Percentiles rank a stretch among this genome's conserved stretches.
These are phyloP conservation scores for Radopholus similis DNA, from an alignment of 1,140 invertebrate species.

Conservation along the genomic window DNA sequence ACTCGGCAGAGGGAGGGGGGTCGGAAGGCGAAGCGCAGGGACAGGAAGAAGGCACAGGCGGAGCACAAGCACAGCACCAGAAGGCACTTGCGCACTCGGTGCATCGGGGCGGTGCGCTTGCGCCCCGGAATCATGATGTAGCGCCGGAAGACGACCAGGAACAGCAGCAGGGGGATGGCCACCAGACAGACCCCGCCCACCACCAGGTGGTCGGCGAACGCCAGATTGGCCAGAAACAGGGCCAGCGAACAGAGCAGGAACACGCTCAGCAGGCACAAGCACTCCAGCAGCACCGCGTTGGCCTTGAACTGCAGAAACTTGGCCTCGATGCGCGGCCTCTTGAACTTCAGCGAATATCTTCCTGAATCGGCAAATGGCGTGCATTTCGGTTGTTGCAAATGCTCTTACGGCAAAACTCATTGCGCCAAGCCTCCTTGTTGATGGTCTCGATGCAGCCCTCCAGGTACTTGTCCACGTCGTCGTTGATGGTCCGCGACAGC, in stretches of 20 bases:
- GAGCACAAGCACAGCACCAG: conserved; percentile 33
- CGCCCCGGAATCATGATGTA: conserved; percentile 22
- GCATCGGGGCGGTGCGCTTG: no score
- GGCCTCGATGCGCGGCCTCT: conserved; percentile 36
- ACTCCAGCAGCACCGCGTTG: conserved; percentile 41
- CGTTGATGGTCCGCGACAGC: conserved; percentile 42
- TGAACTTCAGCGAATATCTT: conserved; percentile 28
- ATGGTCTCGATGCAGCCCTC: conserved; percentile 45
- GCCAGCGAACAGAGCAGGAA: conserved; percentile 33
- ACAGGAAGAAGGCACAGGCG: conserved; percentile 43
- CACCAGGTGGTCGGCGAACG: conserved; percentile 17
- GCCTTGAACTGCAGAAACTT: conserved; percentile 50
- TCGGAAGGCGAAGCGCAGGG: conserved; percentile 38
- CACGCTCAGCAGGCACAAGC: conserved; percentile 33
- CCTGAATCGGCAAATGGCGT: neutral
- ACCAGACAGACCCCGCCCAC: conserved; percentile 26
- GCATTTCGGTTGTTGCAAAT: neutral
- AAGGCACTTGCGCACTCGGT: conserved; percentile 43
- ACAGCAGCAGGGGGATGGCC: conserved; percentile 22
- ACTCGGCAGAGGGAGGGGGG: neutral
- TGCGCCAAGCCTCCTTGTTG: conserved; percentile 46
- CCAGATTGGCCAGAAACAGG: conserved; percentile 30
- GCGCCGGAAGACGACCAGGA: conserved; percentile 22
- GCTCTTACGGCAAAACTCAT: conserved; percentile 33
- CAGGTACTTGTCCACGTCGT: conserved; percentile 48